A percentile compares a stretch with the other conserved stretches of the same genome.
Conservation (phyloP, 2,797 vertebrate species). For the Staurois parvus region DNA sequence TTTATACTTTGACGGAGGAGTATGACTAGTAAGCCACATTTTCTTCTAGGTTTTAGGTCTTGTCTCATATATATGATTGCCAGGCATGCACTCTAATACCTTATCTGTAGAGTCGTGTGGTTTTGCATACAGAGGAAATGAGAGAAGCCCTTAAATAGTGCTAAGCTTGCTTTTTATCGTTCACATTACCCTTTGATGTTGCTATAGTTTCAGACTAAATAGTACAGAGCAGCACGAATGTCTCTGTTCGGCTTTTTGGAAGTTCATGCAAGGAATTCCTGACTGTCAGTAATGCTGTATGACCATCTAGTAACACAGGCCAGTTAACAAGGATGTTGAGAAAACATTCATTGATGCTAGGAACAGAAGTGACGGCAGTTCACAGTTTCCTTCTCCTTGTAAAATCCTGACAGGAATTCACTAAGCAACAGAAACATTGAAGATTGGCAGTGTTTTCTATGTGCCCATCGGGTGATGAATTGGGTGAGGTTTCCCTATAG, state of each 20-base stretch:
- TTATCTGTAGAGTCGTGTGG: not conserved
- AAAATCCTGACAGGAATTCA: conserved; percentile 49
- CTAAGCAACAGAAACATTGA: conserved; percentile 2
- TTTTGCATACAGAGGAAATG: not conserved
- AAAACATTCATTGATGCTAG: conserved; percentile 53
- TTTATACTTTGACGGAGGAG: too few species aligned
- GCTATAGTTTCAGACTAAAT: conserved; percentile 43
- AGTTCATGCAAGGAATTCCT: conserved; percentile 43
- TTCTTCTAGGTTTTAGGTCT: too few species aligned
- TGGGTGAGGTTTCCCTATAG: too few species aligned
- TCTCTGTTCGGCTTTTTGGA: conserved; percentile 27
- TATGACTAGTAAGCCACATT: too few species aligned
- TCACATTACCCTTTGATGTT: conserved; percentile 14
- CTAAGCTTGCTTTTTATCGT: not conserved
- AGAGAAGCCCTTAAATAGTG: not conserved
- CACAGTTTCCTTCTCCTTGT: conserved; percentile 58
- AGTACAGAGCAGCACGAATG: conserved; percentile 9
- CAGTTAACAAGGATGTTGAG: conserved; percentile 40
- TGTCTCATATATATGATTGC: not conserved
- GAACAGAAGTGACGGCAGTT: conserved; percentile 51
- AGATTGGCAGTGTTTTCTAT: not conserved
- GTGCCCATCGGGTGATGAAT: not conserved
- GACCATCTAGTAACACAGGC: conserved; percentile 33
- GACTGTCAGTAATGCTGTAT: conserved; percentile 42
- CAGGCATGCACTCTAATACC: not conserved